Conservation (phyloP, 1,140 invertebrate genomes). For the Teleogryllus occipitalis region DNA sequence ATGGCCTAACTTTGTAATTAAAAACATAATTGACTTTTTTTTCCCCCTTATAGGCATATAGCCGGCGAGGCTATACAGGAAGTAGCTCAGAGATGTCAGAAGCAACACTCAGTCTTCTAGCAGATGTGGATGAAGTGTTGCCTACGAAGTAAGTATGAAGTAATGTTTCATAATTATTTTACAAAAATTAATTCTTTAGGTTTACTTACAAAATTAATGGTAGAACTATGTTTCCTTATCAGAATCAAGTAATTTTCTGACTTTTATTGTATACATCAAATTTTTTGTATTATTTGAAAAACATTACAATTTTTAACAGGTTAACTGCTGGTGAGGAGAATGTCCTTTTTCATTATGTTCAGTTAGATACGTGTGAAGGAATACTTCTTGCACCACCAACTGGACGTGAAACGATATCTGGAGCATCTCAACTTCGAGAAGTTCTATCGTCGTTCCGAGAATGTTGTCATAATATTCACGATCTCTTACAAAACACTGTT, state of each 20-base stretch:
- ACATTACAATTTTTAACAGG: conserved; percentile 29
- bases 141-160: conserved; percentile 41
- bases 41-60: neutral
- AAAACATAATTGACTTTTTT: neutral
- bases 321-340: conserved; percentile 56
- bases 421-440: conserved; percentile 42
- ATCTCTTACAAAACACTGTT: conserved; percentile 58
- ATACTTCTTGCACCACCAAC: conserved; percentile 52
- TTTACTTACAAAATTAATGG: neutral
- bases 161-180: neutral
- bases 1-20: too few species aligned
- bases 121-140: conserved; percentile 57
- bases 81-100: conserved; percentile 56
- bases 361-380: conserved; percentile 55
- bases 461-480: conserved; percentile 59
- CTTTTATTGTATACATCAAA: too few species aligned
- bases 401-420: conserved; percentile 35
- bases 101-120: conserved; percentile 58
- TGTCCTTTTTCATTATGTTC: conserved; percentile 57
- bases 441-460: conserved; percentile 56
- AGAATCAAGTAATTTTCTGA: too few species aligned
- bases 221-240: too few species aligned
- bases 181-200: neutral
- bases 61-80: neutral
- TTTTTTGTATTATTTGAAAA: neutral